A percentile compares a stretch with the other conserved stretches of the same genome.
Conservation (phyloP, 2,797 vertebrate species). For the Poliocrania exsul region DNA sequence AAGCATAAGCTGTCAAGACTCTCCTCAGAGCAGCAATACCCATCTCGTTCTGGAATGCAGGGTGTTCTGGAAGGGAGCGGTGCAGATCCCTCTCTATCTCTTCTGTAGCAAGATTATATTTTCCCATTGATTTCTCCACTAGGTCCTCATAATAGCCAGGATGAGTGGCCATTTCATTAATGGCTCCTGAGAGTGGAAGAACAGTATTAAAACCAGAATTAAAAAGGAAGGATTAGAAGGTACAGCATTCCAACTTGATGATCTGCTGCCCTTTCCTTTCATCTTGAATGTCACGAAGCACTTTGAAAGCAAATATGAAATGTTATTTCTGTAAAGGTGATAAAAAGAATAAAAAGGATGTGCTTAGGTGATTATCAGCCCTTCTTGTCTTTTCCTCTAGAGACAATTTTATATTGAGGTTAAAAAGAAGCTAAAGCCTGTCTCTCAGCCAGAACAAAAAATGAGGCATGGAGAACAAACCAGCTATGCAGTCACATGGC, state of each 20-base stretch:
- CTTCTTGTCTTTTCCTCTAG: neutral
- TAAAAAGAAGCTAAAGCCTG: neutral
- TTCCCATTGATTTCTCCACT: conserved; percentile 97
- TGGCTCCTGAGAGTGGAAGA: conserved; percentile 80
- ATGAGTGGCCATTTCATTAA: conserved; percentile 97
- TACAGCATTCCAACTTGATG: neutral
- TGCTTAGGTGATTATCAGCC: neutral
- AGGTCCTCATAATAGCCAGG: conserved; percentile 96
- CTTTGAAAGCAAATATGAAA: neutral
- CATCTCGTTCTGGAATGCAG: conserved; percentile 98
- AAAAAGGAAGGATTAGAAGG: neutral
- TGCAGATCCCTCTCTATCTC: conserved; percentile 98
- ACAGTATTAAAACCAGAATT: neutral
- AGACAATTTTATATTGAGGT: neutral
- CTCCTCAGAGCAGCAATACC: conserved; percentile 95
- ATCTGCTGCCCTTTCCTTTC: neutral
- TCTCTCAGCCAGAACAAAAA: neutral
- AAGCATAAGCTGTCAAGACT: conserved; percentile 96
- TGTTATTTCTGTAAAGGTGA: neutral
- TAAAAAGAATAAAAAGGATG: neutral
- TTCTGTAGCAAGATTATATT: conserved; percentile 95
- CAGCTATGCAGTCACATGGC: neutral
- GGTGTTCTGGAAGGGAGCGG: conserved; percentile 96
- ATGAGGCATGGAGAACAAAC: neutral
- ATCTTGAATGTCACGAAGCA: neutral